Conservation (phyloP, 2,888 invertebrate species). For the Agapostemon virescens region DNA sequence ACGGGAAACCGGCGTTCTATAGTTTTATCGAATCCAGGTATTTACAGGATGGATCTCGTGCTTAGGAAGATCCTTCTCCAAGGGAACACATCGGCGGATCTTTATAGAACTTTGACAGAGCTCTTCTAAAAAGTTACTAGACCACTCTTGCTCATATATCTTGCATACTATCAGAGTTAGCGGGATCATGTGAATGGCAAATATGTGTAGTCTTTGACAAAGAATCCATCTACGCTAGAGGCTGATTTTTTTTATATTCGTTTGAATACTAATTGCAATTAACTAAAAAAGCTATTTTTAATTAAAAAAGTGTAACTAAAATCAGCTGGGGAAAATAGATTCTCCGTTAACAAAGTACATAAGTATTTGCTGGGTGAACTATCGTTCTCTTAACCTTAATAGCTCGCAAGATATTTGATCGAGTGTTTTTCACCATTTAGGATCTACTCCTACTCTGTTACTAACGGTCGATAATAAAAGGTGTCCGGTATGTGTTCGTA, state of each 20-base stretch:
- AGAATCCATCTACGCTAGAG: neutral
- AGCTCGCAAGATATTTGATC: neutral
- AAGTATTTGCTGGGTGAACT: neutral
- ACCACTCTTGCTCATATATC: neutral
- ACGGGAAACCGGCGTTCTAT: constrained; percentile 40
- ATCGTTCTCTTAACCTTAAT: neutral
- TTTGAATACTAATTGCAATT: neutral
- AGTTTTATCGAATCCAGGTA: constrained; percentile 33
- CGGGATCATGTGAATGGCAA: neutral
- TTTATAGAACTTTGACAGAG: neutral
- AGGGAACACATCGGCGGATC: neutral
- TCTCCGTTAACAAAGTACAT: neutral
- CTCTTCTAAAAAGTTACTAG: neutral
- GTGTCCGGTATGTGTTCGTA: neutral
- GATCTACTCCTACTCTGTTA: neutral
- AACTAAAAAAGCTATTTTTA: neutral
- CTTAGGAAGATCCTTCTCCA: constrained; percentile 3
- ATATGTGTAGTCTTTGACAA: neutral
- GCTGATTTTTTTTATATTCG: neutral
- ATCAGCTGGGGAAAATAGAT: neutral
- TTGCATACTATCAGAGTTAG: neutral
- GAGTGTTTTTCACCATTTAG: neutral
- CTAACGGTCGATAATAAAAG: neutral
- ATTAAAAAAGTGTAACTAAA: neutral
- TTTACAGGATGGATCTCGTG: constrained; percentile 29